Evolutionary conservation across 1,140 invertebrate species (phyloP).

Genomic region (Bombus sylvicola): DNA sequence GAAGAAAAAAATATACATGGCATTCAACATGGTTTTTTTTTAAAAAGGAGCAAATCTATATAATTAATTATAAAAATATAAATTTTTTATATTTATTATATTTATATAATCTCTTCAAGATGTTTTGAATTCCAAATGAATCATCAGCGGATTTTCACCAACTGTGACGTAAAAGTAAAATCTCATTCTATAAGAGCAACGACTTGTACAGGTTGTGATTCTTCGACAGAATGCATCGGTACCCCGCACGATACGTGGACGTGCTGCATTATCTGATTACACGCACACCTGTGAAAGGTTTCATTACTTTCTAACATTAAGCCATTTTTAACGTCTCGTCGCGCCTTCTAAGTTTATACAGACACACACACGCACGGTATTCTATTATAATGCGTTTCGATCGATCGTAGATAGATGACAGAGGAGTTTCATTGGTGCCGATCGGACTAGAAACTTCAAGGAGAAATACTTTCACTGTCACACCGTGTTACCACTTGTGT

Average conservation of each 20-base stretch:
- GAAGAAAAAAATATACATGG: not conserved
- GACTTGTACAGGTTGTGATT: constrained; percentile 12
- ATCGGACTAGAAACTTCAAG: constrained; percentile 77
- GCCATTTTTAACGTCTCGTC: not conserved
- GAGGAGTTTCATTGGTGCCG: constrained; percentile 1
- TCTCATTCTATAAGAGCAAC: not conserved
- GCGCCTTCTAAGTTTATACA: not conserved
- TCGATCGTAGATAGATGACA: not conserved
- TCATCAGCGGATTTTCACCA: constrained; percentile 32
- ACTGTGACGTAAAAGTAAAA: constrained; percentile 28
- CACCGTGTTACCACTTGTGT: constrained; percentile 65
- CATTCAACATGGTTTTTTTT: not conserved
- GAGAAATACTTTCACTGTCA: constrained; percentile 82
- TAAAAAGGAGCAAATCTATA: not conserved
- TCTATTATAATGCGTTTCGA: constrained; percentile 24
- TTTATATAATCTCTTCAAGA: not conserved
- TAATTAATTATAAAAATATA: too few relatives aligned
- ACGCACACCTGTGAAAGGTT: constrained; percentile 35
- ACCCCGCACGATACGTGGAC: not conserved
- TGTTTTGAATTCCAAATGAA: not conserved
- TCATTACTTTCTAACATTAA: constrained; percentile 54
- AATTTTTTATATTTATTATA: not conserved
- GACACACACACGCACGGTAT: not conserved
- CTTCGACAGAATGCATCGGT: constrained; percentile 5
- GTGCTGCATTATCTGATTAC: constrained; percentile 28